Base-by-base conservation (phyloP, 2,888 invertebrate species). In the Diaphora mendica region DNA sequence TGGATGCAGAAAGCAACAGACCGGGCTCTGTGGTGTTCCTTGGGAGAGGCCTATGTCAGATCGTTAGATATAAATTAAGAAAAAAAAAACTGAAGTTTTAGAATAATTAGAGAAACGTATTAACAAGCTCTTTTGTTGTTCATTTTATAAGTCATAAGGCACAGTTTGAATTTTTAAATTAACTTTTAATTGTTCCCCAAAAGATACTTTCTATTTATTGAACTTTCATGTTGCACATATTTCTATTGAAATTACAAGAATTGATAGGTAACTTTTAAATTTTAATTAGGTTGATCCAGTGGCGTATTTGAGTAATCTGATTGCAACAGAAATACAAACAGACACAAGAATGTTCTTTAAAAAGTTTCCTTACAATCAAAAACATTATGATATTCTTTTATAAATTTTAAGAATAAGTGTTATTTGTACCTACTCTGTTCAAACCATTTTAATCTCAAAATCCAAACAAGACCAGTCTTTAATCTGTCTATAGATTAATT, bases 401-500 rank as follows among this genome's bases (percentile, higher is more conserved):
- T 11, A 8, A 9, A 11, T 39, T 9, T 39, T 39, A 2, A 39
- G 9, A 39, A 39, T 39, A 39, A 35, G 9, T 48, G 15, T 23
- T 35, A 35, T n/a, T 15, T 35, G 59, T 30, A 26, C 30, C 35
- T 33, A 33, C n/a, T 68, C 51, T 33, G 7, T 68, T 51, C 23
- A 68, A 33, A 68, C 35, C 26, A 11, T 59, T 17, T 59, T 26
- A 59, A 48, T 64, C 64, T 11, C 23, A 26, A 64, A 9, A 44
- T n/a, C 13, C 59, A 64, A 64, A 30, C 62, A 13, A 48, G 17
- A n/a, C 13, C 64, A 70, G 51, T 48, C 30, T 69, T 59, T 42
- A 42, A 59, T 71, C 59, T 71, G 65, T 35, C 55, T 42, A 59
- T 26, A 67, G 48, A 71, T 71, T 39, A 65, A 42, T 33, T 62